Evolutionary conservation across 2,888 invertebrate genomes (phyloP).

Genomic region (Aromia moschata): DNA sequence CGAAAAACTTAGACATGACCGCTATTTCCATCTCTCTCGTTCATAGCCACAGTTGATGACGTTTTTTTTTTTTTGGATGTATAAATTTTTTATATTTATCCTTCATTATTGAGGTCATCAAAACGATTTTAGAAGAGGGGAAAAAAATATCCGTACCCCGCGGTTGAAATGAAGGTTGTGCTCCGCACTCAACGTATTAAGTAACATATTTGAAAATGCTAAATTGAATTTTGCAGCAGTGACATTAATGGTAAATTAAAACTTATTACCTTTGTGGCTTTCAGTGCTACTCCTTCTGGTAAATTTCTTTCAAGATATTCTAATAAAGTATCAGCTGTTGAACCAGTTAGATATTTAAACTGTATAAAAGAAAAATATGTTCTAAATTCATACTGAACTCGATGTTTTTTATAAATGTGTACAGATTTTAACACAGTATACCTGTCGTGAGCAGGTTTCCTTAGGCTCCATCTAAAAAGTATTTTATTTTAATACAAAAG

Average conservation of each 20-base stretch:
- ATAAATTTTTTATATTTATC: no score
- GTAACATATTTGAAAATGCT: background rate
- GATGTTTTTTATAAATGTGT: slow-evolving; percentile 91
- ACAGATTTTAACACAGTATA: slow-evolving; percentile 87
- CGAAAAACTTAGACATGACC: no score
- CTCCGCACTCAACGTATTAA: background rate
- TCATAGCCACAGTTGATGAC: no score
- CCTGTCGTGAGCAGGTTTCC: slow-evolving; percentile 78
- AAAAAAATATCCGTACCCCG: background rate
- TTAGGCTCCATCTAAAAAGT: slow-evolving; percentile 74
- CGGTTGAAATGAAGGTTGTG: no score
- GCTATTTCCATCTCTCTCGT: no score
- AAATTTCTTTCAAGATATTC: slow-evolving; percentile 97
- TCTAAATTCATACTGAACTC: slow-evolving; percentile 94
- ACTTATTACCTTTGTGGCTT: slow-evolving; percentile 77
- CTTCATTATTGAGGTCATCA: background rate
- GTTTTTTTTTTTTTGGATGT: no score
- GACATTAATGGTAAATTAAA: background rate
- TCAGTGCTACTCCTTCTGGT: slow-evolving; percentile 96
- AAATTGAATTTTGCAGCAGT: background rate
- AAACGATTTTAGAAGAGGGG: background rate
- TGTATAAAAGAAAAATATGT: slow-evolving; percentile 90
- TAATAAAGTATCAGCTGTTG: slow-evolving; percentile 93
- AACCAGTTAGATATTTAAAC: slow-evolving; percentile 88
- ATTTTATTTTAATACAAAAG: background rate